Base-by-base conservation (phyloP, 2,888 invertebrate genomes). In the Nasonia oneida region DNA sequence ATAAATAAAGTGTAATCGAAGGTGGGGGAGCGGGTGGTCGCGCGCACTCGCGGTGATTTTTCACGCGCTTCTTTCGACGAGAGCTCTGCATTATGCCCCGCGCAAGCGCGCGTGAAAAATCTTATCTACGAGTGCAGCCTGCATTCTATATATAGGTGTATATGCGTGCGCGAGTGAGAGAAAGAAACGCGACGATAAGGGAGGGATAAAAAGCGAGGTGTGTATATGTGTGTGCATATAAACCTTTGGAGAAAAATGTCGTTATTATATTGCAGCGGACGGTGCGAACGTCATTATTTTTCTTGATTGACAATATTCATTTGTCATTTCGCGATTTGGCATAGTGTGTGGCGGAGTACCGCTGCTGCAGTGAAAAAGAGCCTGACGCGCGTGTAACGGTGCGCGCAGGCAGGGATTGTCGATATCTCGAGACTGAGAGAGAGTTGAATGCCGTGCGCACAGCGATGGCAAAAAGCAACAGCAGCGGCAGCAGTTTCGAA, bases 1-100 rank as follows among this genome's bases (percentile, higher is more conserved):
- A 92, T 92, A 92, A 92, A 92, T 92, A 92, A 92, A 92, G 92
- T 91, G 91, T 91, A 92, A 92, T 92, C 91, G 91, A 91, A 89
- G 91, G 88, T 85, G 89, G 81, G 77, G 85, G 87, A 83, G 86
- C 74, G 85, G 81, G 86, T 81, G 86, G 83, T 75, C 77, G 76
- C 74, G 42, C 42, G 14, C 76, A 75, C 74, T 23, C 42, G 14
- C 79, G 87, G 89, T 89, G 90, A 89, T 90, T 89, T 91, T 90
- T 89, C 89, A 89, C 87, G 84, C 84, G 84, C 85, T 50, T 67
- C 67, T 50, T 82, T 53, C 76, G 67, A 39, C 64, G 39, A 18
- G 23, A 39, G 15, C 71, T n/a, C n/a, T 23, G 37, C 80, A 53
- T 57, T 73, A 53, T 39, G 42, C 39, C 42, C 75, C 42, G 18